A percentile compares a stretch with the other conserved stretches of the same genome.
phyloP scores from a whole-genome alignment of 1,140 invertebrate species.

The Zaprionus kolodkinae region DNA sequence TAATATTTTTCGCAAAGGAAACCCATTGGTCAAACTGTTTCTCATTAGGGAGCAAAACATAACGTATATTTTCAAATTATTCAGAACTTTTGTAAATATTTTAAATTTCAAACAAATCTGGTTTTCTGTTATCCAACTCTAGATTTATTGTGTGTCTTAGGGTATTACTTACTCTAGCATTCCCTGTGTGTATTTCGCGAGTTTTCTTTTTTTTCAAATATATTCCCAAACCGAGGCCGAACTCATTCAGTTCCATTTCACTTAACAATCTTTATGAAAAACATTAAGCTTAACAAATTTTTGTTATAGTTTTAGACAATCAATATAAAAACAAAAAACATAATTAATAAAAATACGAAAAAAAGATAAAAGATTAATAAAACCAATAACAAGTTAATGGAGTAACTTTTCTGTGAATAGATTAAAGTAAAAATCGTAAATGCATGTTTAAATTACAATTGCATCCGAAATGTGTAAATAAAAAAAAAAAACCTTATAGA shows the following conservation, averaged over 20 bases:
- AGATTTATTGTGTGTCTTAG: background rate
- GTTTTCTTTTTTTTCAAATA: slow-evolving; percentile 6
- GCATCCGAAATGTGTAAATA: slow-evolving; percentile 50
- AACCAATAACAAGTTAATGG: slow-evolving; percentile 80
- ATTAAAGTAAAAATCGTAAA: slow-evolving; percentile 62
- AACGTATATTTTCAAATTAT: background rate
- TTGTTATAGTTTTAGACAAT: slow-evolving; percentile 83
- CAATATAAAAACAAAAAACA: slow-evolving; percentile 52
- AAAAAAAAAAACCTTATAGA: slow-evolving; percentile 21
- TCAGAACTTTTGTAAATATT: background rate
- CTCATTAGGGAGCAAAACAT: background rate
- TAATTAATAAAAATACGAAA: slow-evolving; percentile 47
- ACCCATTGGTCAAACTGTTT: background rate
- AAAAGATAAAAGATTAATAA: slow-evolving; percentile 36
- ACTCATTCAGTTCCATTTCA: slow-evolving; percentile 35
- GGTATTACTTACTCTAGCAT: background rate
- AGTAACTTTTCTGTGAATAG: slow-evolving; percentile 81
- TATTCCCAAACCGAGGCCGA: slow-evolving; percentile 9
- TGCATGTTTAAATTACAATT: slow-evolving; percentile 55
- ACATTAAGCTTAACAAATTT: slow-evolving; percentile 67
- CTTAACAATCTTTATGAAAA: slow-evolving; percentile 24
- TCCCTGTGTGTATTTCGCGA: slow-evolving; percentile 11
- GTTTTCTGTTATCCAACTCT: background rate
- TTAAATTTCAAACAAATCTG: background rate
- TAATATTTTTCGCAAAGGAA: background rate